Conservation (phyloP, 2,113 vertebrate genomes). For the Pedionomus torquatus region DNA sequence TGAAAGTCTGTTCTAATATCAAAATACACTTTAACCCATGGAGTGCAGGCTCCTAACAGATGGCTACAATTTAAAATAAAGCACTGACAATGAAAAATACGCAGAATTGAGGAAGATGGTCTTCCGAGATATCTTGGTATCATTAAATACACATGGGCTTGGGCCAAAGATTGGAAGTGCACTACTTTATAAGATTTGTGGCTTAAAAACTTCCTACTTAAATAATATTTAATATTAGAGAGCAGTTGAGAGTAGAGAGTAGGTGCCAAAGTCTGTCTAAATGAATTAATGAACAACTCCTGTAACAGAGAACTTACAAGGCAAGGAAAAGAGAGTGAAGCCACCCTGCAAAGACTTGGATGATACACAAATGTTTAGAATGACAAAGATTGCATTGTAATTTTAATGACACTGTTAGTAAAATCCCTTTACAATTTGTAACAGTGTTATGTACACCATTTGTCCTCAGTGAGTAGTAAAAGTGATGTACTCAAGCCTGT, state of each 20-base stretch:
- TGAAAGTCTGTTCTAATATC: constrained; percentile 62
- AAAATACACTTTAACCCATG: constrained; percentile 58
- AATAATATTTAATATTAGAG: background rate
- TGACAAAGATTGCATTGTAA: background rate
- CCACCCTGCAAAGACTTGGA: background rate
- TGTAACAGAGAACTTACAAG: background rate
- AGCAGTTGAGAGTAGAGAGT: background rate
- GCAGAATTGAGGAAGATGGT: background rate
- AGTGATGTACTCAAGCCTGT: background rate
- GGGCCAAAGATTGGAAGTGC: background rate
- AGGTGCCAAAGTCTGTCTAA: background rate
- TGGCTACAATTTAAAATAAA: background rate
- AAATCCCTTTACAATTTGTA: background rate
- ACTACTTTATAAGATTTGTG: background rate
- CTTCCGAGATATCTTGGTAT: background rate
- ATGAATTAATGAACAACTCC: background rate
- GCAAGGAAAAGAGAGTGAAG: background rate
- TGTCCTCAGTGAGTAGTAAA: background rate
- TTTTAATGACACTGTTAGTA: background rate
- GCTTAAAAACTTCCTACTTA: background rate
- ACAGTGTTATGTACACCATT: background rate
- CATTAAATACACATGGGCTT: background rate
- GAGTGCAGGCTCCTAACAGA: background rate
- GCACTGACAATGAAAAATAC: background rate
- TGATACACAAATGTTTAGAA: background rate